Evolutionary conservation across 2,797 vertebrate genomes (phyloP).

Genomic region (Sardinella longiceps): DNA sequence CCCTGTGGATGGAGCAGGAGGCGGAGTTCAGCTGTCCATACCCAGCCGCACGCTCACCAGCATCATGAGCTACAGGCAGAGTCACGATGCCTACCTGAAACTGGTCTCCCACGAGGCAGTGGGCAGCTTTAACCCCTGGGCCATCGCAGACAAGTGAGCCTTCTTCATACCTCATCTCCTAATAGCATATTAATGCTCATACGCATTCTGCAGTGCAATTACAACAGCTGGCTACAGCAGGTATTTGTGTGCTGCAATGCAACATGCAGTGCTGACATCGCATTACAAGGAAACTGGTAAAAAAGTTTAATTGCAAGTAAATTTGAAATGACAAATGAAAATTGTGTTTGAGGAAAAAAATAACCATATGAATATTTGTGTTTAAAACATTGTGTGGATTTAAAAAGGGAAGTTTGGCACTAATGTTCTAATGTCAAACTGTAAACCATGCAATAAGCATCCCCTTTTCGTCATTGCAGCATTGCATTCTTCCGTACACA

Average conservation of each 20-base stretch:
- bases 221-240: no score
- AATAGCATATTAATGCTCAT: no score
- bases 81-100: constrained; percentile 78
- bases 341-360: no score
- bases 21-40: constrained; percentile 69
- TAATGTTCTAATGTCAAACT: background rate
- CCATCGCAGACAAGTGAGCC: constrained; percentile 85
- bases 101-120: constrained; percentile 78
- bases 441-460: background rate
- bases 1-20: constrained; percentile 43
- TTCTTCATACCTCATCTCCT: no score
- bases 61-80: constrained; percentile 78
- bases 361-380: background rate
- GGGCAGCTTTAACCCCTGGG: constrained; percentile 86
- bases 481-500: no score
- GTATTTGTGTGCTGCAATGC: no score
- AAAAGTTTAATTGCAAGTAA: no score
- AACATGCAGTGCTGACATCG: no score
- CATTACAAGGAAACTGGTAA: no score
- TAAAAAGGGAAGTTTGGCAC: background rate
- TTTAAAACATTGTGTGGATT: background rate
- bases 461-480: background rate
- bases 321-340: no score
- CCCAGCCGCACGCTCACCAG: constrained; percentile 72
- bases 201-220: no score